These are phyloP conservation scores for Charaxes varanes DNA, from an alignment of 1,140 invertebrate genomes.

Conservation along the genomic window DNA sequence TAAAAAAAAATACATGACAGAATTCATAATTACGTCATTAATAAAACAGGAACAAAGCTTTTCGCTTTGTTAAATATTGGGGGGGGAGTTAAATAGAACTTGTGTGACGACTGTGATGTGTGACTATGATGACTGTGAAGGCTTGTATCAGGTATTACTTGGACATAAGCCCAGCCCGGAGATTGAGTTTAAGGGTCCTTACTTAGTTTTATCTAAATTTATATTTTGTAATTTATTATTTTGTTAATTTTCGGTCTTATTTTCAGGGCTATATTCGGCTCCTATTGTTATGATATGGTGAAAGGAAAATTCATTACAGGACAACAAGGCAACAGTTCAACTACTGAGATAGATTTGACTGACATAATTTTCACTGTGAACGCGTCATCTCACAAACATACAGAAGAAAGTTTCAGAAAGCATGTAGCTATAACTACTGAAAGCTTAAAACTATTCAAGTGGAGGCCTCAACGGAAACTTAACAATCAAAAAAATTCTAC, in stretches of 20 bases:
- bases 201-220: too few species aligned
- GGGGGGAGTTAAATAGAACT: too few species aligned
- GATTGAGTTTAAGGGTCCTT: too few species aligned
- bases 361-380: slow-evolving; percentile 13
- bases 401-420: slow-evolving; percentile 13
- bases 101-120: too few species aligned
- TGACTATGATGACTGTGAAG: too few species aligned
- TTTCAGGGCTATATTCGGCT: slow-evolving; percentile 48
- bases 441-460: slow-evolving; percentile 9
- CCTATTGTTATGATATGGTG: slow-evolving; percentile 37
- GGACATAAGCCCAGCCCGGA: too few species aligned
- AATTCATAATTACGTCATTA: background rate
- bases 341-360: slow-evolving; percentile 8
- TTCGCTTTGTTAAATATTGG: too few species aligned
- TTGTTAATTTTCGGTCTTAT: slow-evolving; percentile 7
- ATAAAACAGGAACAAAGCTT: too few species aligned
- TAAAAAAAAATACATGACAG: too few species aligned
- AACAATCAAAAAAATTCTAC: slow-evolving; percentile 7
- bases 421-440: slow-evolving; percentile 4
- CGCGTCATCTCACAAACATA: background rate
- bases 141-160: too few species aligned
- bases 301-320: slow-evolving; percentile 5
- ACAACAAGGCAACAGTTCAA: slow-evolving; percentile 2
- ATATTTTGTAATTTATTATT: background rate
- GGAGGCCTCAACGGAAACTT: slow-evolving; percentile 6